Evolutionary conservation across 2,888 invertebrate genomes (phyloP).

Genomic region (Andrena camellia): DNA sequence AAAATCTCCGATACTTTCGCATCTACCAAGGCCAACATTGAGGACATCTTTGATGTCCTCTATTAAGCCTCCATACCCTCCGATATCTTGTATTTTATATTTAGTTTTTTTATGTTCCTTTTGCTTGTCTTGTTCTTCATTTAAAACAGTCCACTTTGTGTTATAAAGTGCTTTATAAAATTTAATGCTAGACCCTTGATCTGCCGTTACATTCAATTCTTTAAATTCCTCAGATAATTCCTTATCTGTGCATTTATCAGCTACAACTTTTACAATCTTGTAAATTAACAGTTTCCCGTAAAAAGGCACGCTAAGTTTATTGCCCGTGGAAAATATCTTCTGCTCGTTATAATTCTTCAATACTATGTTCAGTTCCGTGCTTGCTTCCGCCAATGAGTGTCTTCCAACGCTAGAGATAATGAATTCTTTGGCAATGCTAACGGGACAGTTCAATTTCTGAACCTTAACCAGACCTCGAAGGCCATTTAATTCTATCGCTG

Average conservation of each 20-base stretch:
- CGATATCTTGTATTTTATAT: conserved; percentile 87
- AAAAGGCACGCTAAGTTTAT: conserved; percentile 84
- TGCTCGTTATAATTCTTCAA: conserved; percentile 78
- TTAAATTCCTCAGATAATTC: conserved; percentile 66
- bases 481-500: conserved; percentile 77
- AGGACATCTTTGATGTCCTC: conserved; percentile 89
- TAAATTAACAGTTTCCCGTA: conserved; percentile 85
- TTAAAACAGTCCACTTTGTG: conserved; percentile 86
- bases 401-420: conserved; percentile 74
- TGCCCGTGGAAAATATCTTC: conserved; percentile 83
- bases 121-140: conserved; percentile 73
- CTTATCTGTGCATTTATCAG: conserved; percentile 44
- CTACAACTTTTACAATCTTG: conserved; percentile 80
- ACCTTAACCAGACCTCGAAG: conserved; percentile 74
- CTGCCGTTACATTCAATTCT: conserved; percentile 67
- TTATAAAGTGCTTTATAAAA: conserved; percentile 84
- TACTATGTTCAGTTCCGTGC: conserved; percentile 72
- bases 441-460: conserved; percentile 62
- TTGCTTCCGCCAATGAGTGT: conserved; percentile 59
- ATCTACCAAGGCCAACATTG: conserved; percentile 87
- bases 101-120: conserved; percentile 71
- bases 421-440: conserved; percentile 77
- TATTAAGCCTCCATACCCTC: conserved; percentile 90
- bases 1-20: conserved; percentile 84
- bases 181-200: conserved; percentile 57